Base-by-base conservation (phyloP, 2,797 vertebrate species). In the Takifugu ocellatus region DNA sequence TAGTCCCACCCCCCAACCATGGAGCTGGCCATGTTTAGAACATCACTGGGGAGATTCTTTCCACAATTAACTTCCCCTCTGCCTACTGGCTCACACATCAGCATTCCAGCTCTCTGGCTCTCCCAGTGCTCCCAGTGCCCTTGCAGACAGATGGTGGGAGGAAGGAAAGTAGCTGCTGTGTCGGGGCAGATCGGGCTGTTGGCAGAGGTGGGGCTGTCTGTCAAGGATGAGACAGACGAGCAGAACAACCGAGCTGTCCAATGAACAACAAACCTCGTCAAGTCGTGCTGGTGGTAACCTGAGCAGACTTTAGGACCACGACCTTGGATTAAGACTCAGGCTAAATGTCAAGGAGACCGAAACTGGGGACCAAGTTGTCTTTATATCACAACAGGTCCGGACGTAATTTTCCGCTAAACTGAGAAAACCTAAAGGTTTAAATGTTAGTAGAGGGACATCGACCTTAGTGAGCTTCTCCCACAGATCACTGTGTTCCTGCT, bases 31-130 rank as follows among this genome's bases (percentile, higher is more conserved):
- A 71, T 75, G 75, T 79, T 79, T 72, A 80, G 78, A 78, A 74
- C 84, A 83, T 84, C 74, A 70, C 82, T 77, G 66, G 77, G 80
- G 74, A 87, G 80, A 88, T 87, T 89, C 82, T 87, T 87, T 88
- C 85, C 84, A 82, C 85, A 87, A 86, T 86, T 86, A 88, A 87
- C 87, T 84, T 77, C 61, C 78, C 45, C 81, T 63, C 77, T 79
- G 74, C 62, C 76, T 45, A 68, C 82, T 85, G 79, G 82, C 80
- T 74, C 72, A 80, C 74, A 74, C 82, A 83, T 68, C 51, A 80
- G 75, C 74, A 88, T 84, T 86, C 84, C 80, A 70, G 72, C 67
- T 46, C 70, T 51, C 77, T 81, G 75, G 74, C 21, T 21, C 21
- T 21, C 21, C 21, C 81, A 85, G 67, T 68, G 57, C 63, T 70